Conservation (phyloP, 2,113 vertebrate genomes). For the Lycocorax pyrrhopterus region DNA sequence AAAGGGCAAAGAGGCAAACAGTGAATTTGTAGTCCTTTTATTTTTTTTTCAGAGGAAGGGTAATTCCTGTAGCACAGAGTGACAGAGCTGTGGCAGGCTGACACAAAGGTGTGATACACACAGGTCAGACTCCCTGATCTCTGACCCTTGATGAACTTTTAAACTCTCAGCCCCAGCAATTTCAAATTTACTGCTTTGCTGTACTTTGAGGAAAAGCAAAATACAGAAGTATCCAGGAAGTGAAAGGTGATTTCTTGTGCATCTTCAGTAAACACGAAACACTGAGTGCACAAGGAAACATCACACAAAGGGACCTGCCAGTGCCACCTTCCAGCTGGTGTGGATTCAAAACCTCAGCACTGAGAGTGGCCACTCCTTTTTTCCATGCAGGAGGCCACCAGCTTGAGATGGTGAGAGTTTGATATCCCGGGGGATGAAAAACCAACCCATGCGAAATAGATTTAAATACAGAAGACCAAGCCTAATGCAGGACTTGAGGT, state of each 20-base stretch:
- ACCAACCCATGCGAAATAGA: neutral
- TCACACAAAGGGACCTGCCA: neutral
- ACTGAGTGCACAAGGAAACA: neutral
- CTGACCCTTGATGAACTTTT: constrained; percentile 2
- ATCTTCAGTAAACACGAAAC: neutral
- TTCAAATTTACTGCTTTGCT: neutral
- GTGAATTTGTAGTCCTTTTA: accelerated
- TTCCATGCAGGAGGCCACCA: neutral
- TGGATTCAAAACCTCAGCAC: neutral
- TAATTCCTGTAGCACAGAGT: neutral
- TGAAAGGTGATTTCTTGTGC: constrained; percentile 38
- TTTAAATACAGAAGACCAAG: neutral
- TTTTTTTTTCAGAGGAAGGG: neutral
- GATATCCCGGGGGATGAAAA: neutral
- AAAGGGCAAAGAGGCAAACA: neutral
- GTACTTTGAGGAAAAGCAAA: constrained; percentile 9
- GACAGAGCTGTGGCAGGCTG: neutral
- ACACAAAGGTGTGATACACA: neutral
- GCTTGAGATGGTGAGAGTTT: neutral
- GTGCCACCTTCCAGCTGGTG: neutral
- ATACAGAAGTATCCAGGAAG: constrained; percentile 6
- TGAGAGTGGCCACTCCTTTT: neutral
- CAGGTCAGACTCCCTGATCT: neutral
- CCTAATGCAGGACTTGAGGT: neutral
- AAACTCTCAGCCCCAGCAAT: constrained; percentile 26